Conservation (phyloP, 2,888 invertebrate species). For the Pilophorus perplexus region DNA sequence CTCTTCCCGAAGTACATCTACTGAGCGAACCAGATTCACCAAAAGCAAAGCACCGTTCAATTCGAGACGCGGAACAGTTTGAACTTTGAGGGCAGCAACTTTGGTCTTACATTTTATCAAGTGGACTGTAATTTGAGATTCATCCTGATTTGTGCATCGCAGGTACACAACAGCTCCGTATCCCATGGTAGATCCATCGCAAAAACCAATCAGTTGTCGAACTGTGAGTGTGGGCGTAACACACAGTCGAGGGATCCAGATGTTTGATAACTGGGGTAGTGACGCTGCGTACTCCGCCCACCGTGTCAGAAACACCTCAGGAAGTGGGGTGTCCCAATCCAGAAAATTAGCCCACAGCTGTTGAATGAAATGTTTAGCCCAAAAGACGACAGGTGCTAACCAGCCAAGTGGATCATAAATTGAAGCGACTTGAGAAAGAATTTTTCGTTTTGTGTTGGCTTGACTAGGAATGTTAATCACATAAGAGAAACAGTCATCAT, state of each 20-base stretch:
- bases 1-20: background rate
- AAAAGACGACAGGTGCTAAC: background rate
- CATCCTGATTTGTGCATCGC: background rate
- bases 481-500: background rate
- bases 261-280: background rate
- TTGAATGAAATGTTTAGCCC: background rate
- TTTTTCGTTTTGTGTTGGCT: background rate
- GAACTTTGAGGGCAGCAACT: slow-evolving; percentile 13
- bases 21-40: background rate
- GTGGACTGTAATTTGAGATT: background rate
- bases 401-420: background rate
- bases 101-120: slow-evolving; percentile 21
- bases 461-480: background rate
- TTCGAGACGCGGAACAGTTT: slow-evolving; percentile 15
- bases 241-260: slow-evolving; percentile 3
- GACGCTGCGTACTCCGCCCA: slow-evolving; percentile 15
- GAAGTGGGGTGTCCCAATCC: slow-evolving; percentile 11
- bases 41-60: background rate
- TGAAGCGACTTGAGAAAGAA: background rate
- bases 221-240: background rate
- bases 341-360: background rate
- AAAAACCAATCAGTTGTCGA: background rate
- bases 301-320: slow-evolving; percentile 1
- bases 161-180: slow-evolving; percentile 7
- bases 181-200: background rate